Base-by-base conservation (phyloP, 2,888 invertebrate species). In the Pseudeuparius sepicola region DNA sequence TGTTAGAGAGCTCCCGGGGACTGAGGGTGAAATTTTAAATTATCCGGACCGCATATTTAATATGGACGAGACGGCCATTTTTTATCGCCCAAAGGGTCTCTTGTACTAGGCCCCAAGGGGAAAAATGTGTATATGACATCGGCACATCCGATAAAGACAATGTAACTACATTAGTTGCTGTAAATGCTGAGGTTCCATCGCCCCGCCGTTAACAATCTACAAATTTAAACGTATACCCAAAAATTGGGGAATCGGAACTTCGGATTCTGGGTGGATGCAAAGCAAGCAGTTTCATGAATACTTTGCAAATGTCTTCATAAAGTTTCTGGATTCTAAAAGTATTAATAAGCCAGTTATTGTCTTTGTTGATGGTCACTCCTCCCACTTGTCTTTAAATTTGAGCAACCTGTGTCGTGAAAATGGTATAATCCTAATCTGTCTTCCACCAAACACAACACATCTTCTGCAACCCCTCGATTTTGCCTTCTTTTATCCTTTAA, bases 291-390 rank as follows among this genome's bases (percentile, higher is more conserved):
- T 31, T 24, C 24, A 31, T 10, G 31, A 31, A 31, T 31, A 23
- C 12, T 31, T 31, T 4, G 31, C 24, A 27, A 14, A 7, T 10
- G 5, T 4, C 28, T 28, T 28, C 12, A 14, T 28, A 10, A 12
- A 4, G 14, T 28, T 12, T 28, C n/a, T 28, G 12, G 13, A 28
- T 14, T 4, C 11, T 14, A 14, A 28, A 14, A 10, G 14, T 12
- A 14, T 5, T 12, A 10, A 9, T 3, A 20, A 10, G 7, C 31
- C 24, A 31, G 31, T 31, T 12, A 9, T 28, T 28, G 29, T 28
- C n/a, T 35, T 35, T 14, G 20, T 35, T 16, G 35, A 36, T 31
- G 35, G 31, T 10, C 36, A 40, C 14, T 16, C 36, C 6, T 40
- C 36, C 4, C 36, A 40, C 25, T 17, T 34, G 10, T 29, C 31